Evolutionary conservation across 2,797 vertebrate genomes (phyloP).

Genomic region (Liasis olivaceus): DNA sequence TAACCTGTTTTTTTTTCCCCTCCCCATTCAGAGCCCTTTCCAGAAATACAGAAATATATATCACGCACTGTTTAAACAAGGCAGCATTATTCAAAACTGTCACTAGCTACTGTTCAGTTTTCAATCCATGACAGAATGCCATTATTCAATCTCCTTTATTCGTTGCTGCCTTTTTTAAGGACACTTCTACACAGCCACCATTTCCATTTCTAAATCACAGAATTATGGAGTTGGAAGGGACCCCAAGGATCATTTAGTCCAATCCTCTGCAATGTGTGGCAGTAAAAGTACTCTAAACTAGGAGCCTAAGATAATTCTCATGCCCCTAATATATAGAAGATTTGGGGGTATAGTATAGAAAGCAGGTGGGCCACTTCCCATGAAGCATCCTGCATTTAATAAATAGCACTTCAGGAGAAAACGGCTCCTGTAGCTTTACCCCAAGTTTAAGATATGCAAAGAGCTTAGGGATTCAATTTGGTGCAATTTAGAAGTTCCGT

Average conservation of each 20-base stretch:
- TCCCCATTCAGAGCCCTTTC: neutral
- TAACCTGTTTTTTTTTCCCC: neutral
- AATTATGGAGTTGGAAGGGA: neutral
- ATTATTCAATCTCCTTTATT: neutral
- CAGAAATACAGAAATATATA: neutral
- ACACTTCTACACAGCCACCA: too few relatives aligned
- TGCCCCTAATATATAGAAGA: neutral
- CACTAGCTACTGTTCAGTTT: slow-evolving; percentile 2
- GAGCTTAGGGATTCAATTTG: too few relatives aligned
- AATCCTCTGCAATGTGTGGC: neutral
- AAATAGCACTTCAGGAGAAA: too few relatives aligned
- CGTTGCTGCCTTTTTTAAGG: neutral
- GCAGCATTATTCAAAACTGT: neutral
- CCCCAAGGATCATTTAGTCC: neutral
- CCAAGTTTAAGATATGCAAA: too few relatives aligned
- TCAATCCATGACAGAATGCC: neutral
- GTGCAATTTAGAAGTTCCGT: too few relatives aligned
- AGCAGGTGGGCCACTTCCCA: too few relatives aligned
- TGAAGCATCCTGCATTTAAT: too few relatives aligned
- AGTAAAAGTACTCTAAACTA: neutral
- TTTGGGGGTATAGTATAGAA: neutral
- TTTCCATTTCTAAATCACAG: too few relatives aligned
- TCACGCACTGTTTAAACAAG: slow-evolving; percentile 4
- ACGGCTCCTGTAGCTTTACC: too few relatives aligned
- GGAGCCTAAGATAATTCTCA: neutral